Base-by-base conservation (phyloP, 1,140 invertebrate genomes). In the Ceratina calcarata region DNA sequence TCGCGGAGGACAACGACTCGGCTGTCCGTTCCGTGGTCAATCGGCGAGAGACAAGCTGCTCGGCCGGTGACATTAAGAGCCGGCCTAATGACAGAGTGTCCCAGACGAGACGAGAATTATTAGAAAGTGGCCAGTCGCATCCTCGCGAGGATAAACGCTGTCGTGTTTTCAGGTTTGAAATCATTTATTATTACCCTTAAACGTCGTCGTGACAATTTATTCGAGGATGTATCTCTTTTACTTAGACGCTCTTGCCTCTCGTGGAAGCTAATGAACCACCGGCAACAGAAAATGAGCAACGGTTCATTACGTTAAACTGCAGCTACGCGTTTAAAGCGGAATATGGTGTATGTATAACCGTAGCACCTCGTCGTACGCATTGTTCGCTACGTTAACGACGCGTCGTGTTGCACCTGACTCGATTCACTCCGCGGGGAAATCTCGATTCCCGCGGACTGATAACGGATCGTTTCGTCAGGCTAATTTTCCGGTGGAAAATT, bases 191-290 rank as follows among this genome's bases (percentile, higher is more conserved):
- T 57, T 4, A 57, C 13, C 55, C n/a, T 0, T 57, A 57, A 16
- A n/a, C 55, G 13, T 16, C 55, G 55, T 18, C 12, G 16, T 13
- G 15, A 57, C 55, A n/a, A 4, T 57, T 32, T 32, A 32, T 32
- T 57, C 55, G n/a, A 13, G 15, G 55, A 57, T n/a, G 55, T 16
- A n/a, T 18, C 55, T 57, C 16, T 57, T 13, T 57, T 57, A 57
- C n/a, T 57, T 16, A 16, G 16, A 57, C 13, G 8, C 55, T 57
- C n/a, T n/a, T 13, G 55, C 16, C 15, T 13, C 55, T 66, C 66
- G 83, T 83, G 77, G 80, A 80, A 74, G 81, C 67, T 83, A 84
- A 84, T 76, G 83, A 84, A 69, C 81, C 83, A 4, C 27, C 27
- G 27, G 27, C 27, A 67, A 27, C 45, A 53, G 81, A 80, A 84